phyloP scores from a whole-genome alignment of 2,113 vertebrate genomes.

The Toxotes chatareus region DNA sequence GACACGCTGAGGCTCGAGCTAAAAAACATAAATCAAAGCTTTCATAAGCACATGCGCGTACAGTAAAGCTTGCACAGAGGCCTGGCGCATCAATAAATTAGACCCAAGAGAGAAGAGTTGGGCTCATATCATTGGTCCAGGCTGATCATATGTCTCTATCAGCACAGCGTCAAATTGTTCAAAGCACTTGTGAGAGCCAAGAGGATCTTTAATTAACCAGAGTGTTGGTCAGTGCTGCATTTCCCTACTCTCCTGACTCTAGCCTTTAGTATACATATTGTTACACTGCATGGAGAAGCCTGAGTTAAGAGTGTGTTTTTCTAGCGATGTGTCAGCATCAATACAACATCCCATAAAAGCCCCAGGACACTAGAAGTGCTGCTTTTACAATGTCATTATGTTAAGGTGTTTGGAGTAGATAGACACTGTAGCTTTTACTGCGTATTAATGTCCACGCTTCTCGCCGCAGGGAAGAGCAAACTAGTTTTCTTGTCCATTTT shows the following conservation, averaged over 20 bases:
- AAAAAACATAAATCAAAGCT: conserved; percentile 72
- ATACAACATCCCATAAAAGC: conserved; percentile 54
- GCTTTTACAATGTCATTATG: conserved; percentile 69
- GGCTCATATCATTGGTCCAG: conserved; percentile 65
- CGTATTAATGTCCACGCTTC: conserved; percentile 41
- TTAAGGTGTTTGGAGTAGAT: conserved; percentile 53
- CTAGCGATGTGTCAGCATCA: conserved; percentile 66
- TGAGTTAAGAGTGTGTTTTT: conserved; percentile 31
- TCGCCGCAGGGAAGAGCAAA: conserved; percentile 43
- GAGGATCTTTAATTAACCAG: conserved; percentile 77
- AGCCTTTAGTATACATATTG: conserved; percentile 42
- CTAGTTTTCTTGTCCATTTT: conserved; percentile 56
- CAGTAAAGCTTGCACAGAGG: conserved; percentile 64
- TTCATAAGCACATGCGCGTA: conserved; percentile 67
- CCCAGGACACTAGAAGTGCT: conserved; percentile 38
- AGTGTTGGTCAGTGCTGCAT: conserved; percentile 71
- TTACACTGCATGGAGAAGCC: conserved; percentile 10
- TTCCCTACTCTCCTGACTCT: conserved; percentile 37
- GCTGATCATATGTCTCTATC: conserved; percentile 73
- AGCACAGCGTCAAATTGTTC: conserved; percentile 73
- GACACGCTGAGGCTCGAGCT: conserved; percentile 46
- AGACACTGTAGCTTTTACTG: conserved; percentile 44
- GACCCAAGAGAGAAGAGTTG: conserved; percentile 69
- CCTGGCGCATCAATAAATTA: conserved; percentile 79
- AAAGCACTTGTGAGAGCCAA: conserved; percentile 72